A percentile compares a stretch with the other conserved stretches of the same genome.
Evolutionary conservation across 2,888 invertebrate species (phyloP).

Genomic region (Caenorhabditis imperialis): DNA sequence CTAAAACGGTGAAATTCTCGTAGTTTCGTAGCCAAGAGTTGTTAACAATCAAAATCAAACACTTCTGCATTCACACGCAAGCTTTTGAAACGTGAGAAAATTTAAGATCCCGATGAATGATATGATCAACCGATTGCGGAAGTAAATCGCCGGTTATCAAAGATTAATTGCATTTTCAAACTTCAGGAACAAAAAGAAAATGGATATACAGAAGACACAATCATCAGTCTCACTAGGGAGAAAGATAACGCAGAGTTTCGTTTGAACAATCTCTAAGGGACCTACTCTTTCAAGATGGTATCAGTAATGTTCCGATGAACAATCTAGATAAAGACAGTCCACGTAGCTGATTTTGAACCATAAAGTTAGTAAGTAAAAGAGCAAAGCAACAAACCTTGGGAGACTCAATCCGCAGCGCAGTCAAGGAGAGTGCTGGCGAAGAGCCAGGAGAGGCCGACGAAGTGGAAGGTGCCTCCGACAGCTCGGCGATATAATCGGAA

Average conservation of each 20-base stretch:
- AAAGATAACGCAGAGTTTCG: no score
- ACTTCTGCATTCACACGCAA: no score
- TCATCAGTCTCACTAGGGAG: no score
- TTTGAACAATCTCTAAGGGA: no score
- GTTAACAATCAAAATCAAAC: no score
- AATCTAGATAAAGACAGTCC: no score
- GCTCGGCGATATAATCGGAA: slow-evolving; percentile 31
- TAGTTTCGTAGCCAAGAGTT: slow-evolving; percentile 31
- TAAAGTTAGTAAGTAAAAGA: no score
- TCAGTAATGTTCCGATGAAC: no score
- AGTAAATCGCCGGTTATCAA: background rate
- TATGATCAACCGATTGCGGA: background rate
- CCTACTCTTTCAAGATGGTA: no score
- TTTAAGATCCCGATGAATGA: no score
- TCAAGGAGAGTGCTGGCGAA: slow-evolving; percentile 31
- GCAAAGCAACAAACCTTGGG: slow-evolving; percentile 36
- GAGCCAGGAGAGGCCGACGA: slow-evolving; percentile 24
- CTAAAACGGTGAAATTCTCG: slow-evolving; percentile 7
- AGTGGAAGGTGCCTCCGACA: slow-evolving; percentile 24
- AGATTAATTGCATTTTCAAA: background rate
- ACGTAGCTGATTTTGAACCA: no score
- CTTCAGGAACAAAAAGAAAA: slow-evolving; percentile 2
- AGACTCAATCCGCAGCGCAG: slow-evolving; percentile 14
- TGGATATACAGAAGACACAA: slow-evolving; percentile 7
- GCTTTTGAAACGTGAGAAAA: no score